phyloP scores from a whole-genome alignment of 2,113 vertebrate species.

The Clarias batrachus region DNA sequence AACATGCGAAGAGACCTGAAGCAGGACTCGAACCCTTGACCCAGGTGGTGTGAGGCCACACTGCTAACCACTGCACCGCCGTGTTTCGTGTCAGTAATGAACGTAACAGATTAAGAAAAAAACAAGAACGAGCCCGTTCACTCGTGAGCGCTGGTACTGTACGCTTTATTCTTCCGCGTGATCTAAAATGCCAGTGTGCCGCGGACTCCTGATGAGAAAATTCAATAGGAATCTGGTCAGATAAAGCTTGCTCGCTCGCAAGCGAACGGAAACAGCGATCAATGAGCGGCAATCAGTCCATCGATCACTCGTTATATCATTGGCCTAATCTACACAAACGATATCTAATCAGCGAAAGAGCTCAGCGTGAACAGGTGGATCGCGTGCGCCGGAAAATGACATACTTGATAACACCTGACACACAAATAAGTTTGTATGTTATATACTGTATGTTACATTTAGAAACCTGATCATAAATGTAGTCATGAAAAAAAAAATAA shows the following conservation, averaged over 20 bases:
- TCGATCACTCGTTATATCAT: slow-evolving; percentile 61
- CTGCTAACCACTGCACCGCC: too few relatives aligned
- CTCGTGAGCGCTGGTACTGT: neutral
- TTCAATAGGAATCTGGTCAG: slow-evolving; percentile 52
- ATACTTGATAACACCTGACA: neutral
- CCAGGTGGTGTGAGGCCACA: too few relatives aligned
- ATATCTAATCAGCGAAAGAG: slow-evolving; percentile 56
- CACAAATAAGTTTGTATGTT: neutral
- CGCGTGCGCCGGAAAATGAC: slow-evolving; percentile 18
- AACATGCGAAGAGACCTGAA: too few relatives aligned
- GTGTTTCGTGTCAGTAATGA: neutral
- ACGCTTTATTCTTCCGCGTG: slow-evolving; percentile 58
- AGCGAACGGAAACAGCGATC: slow-evolving; percentile 60
- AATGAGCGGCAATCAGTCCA: slow-evolving; percentile 62
- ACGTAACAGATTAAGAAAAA: neutral
- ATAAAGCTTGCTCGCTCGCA: slow-evolving; percentile 49
- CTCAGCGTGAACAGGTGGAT: slow-evolving; percentile 53
- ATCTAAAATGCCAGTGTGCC: slow-evolving; percentile 51
- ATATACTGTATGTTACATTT: neutral
- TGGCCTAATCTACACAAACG: slow-evolving; percentile 60
- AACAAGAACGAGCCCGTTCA: neutral
- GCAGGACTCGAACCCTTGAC: too few relatives aligned
- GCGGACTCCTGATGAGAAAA: slow-evolving; percentile 54
- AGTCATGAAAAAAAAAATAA: neutral
- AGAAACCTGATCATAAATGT: neutral